Percentiles rank a stretch among this genome's conserved stretches.
Conservation (phyloP, 2,888 invertebrate species). For the Epinotia brunnichana region DNA sequence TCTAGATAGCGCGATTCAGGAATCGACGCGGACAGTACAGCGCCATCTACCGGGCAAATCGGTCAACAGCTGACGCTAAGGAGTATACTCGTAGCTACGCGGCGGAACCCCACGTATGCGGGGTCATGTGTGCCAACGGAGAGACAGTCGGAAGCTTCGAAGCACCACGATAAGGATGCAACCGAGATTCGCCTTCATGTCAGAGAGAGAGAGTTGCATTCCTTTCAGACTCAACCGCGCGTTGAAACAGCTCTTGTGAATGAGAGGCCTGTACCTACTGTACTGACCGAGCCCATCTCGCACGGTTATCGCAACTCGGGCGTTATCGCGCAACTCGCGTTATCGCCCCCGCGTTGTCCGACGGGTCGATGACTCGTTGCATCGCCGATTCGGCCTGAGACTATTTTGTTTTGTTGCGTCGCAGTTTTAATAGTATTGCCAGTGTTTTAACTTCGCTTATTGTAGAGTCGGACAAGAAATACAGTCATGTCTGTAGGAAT, state of each 20-base stretch:
- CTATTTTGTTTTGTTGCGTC: constrained; percentile 4
- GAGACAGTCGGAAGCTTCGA: no score
- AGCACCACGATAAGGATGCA: no score
- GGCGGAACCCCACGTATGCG: no score
- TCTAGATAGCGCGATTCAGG: no score
- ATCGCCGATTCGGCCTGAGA: constrained; percentile 10
- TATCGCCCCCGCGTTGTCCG: constrained; percentile 7
- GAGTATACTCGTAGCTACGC: no score
- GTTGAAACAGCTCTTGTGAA: neutral
- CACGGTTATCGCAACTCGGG: constrained; percentile 13
- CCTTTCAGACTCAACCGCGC: neutral
- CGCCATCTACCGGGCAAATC: no score
- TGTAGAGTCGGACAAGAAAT: neutral
- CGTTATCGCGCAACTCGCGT: constrained; percentile 19
- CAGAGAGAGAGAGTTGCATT: no score
- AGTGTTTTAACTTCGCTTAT: constrained; percentile 10
- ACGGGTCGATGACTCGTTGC: constrained; percentile 30
- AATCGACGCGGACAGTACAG: no score
- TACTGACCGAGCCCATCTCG: constrained; percentile 10
- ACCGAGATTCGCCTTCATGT: no score
- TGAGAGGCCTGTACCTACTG: neutral
- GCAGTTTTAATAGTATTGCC: neutral
- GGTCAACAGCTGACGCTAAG: no score
- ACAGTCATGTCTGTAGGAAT: no score
- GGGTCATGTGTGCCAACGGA: no score